Percentiles rank a stretch among this genome's conserved stretches.
Conservation (phyloP, 2,797 vertebrate species). For the Anas capensis region DNA sequence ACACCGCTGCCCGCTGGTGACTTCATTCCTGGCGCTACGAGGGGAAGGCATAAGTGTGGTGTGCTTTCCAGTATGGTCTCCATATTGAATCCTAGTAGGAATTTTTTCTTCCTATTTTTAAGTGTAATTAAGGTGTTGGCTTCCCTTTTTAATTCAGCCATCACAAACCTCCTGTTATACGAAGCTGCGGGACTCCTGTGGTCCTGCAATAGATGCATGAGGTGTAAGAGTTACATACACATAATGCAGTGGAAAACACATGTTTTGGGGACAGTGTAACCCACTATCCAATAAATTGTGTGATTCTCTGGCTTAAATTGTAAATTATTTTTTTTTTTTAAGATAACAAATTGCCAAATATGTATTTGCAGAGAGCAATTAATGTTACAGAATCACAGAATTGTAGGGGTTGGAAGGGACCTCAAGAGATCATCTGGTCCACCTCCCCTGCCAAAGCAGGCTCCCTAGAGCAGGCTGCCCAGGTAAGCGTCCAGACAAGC, state of each 20-base stretch:
- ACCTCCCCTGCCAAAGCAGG: too few species aligned
- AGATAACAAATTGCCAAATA: neutral
- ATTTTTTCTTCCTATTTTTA: neutral
- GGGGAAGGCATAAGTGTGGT: conserved; percentile 29
- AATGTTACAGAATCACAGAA: neutral
- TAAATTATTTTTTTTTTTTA: too few species aligned
- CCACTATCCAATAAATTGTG: rapidly evolving
- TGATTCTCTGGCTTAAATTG: neutral
- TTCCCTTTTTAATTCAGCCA: neutral
- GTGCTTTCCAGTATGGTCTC: conserved; percentile 61
- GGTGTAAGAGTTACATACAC: neutral
- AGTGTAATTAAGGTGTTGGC: neutral
- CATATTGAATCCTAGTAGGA: conserved; percentile 59
- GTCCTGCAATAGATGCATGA: neutral
- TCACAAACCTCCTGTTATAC: neutral
- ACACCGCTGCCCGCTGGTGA: conserved; percentile 81
- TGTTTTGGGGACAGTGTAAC: neutral
- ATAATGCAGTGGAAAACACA: neutral
- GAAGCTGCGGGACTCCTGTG: neutral
- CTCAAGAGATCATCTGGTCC: too few species aligned
- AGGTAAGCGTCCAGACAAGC: too few species aligned
- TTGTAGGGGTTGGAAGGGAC: too few species aligned
- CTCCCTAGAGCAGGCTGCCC: too few species aligned
- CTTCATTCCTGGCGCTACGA: conserved; percentile 83
- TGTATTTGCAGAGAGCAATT: neutral